A percentile compares a stretch with the other conserved stretches of the same genome.
phyloP scores from a whole-genome alignment of 2,113 vertebrate species.

The Monarcha castaneiventris region DNA sequence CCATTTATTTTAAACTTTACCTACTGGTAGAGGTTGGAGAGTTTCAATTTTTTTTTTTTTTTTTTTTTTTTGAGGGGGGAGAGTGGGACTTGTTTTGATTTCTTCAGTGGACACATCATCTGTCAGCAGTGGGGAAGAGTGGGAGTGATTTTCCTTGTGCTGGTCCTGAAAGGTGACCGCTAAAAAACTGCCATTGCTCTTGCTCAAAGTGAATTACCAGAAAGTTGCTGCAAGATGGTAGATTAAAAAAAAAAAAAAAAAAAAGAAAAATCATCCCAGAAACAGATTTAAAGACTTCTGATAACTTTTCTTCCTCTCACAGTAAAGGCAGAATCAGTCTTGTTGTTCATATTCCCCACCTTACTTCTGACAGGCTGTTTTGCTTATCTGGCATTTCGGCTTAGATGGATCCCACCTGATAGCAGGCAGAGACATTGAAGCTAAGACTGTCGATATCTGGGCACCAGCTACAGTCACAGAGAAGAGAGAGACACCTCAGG shows the following conservation, averaged over 20 bases:
- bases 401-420: slow-evolving; percentile 14
- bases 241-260: no score
- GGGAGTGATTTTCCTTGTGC: background rate
- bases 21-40: background rate
- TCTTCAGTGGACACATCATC: background rate
- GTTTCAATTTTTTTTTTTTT: background rate
- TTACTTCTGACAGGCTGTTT: background rate
- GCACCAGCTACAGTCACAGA: slow-evolving; percentile 8
- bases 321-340: background rate
- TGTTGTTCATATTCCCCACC: background rate
- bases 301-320: background rate
- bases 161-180: background rate
- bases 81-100: background rate
- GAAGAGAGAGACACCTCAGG: slow-evolving; percentile 54
- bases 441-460: slow-evolving; percentile 5
- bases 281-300: background rate
- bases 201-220: background rate
- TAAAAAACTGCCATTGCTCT: background rate
- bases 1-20: slow-evolving; percentile 35
- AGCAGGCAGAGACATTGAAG: background rate
- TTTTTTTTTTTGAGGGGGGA: no score
- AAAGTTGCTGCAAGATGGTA: background rate
- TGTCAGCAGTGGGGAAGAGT: background rate
- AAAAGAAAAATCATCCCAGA: background rate
- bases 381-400: slow-evolving; percentile 21